phyloP scores from a whole-genome alignment of 2,888 invertebrate species.

The Hypercompe scribonia region DNA sequence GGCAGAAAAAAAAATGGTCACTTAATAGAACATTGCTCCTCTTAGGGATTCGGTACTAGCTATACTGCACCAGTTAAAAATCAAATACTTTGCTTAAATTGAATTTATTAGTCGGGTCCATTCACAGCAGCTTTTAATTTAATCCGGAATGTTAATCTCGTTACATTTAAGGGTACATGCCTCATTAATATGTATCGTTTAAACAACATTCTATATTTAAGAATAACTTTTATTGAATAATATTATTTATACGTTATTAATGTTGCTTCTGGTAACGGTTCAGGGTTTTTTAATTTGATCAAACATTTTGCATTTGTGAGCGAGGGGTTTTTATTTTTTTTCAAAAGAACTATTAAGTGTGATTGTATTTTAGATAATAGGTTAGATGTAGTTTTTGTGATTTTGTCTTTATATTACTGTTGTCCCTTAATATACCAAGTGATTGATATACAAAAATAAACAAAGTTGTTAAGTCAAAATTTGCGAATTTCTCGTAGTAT shows the following conservation, averaged over 20 bases:
- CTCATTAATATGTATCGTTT: slow-evolving; percentile 45
- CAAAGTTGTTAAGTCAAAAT: too few relatives aligned
- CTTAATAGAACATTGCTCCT: too few relatives aligned
- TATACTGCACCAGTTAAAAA: neutral
- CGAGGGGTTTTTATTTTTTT: too few relatives aligned
- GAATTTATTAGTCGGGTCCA: slow-evolving; percentile 38
- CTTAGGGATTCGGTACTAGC: neutral
- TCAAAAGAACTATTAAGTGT: too few relatives aligned
- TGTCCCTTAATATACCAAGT: too few relatives aligned
- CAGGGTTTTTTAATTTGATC: slow-evolving; percentile 8
- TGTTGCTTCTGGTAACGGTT: slow-evolving; percentile 17
- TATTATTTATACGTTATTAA: slow-evolving; percentile 40
- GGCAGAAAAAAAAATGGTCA: too few relatives aligned
- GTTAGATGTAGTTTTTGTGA: too few relatives aligned
- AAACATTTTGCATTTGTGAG: neutral
- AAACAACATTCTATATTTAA: slow-evolving; percentile 32
- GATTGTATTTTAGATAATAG: too few relatives aligned
- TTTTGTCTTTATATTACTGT: too few relatives aligned
- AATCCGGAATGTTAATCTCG: slow-evolving; percentile 52
- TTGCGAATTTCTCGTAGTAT: neutral
- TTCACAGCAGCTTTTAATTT: slow-evolving; percentile 31
- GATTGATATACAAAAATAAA: too few relatives aligned
- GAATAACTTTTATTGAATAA: slow-evolving; percentile 22
- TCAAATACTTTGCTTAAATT: slow-evolving; percentile 29
- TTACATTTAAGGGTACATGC: slow-evolving; percentile 29